Conservation (phyloP, 1,140 invertebrate species). For the Drosophila suzukii region DNA sequence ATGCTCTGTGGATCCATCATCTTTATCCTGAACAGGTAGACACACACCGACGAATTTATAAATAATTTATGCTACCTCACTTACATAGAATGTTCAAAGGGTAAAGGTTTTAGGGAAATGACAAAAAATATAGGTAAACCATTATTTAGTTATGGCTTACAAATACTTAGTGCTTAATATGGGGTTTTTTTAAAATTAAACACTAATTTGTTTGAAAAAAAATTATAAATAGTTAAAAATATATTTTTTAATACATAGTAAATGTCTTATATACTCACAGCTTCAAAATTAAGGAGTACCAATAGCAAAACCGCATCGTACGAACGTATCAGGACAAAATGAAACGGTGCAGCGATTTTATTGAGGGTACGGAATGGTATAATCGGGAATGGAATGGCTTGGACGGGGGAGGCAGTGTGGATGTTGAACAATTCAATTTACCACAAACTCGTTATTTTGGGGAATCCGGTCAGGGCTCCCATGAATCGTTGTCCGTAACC, state of each 20-base stretch:
- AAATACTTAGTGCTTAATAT: background rate
- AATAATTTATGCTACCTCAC: background rate
- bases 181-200: background rate
- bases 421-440: conserved; percentile 64
- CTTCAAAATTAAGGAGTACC: conserved; percentile 7
- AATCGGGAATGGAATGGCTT: background rate
- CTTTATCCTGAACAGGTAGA: conserved; percentile 7
- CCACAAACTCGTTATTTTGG: conserved; percentile 65
- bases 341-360: conserved; percentile 37
- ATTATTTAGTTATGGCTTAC: background rate
- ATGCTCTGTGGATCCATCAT: conserved; percentile 11
- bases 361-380: conserved; percentile 21
- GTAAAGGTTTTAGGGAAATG: background rate
- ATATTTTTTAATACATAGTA: background rate
- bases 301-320: conserved; percentile 34
- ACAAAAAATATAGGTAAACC: background rate
- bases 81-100: background rate
- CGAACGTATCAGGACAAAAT: conserved; percentile 25
- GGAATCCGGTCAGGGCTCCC: conserved; percentile 16
- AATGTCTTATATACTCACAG: background rate
- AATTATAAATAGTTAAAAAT: background rate
- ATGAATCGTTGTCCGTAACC: conserved; percentile 21
- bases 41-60: background rate
- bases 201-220: no score
- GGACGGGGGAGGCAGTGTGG: conserved; percentile 10